Base-by-base conservation (phyloP, 2,113 vertebrate species). In the Thryonomys swinderianus region DNA sequence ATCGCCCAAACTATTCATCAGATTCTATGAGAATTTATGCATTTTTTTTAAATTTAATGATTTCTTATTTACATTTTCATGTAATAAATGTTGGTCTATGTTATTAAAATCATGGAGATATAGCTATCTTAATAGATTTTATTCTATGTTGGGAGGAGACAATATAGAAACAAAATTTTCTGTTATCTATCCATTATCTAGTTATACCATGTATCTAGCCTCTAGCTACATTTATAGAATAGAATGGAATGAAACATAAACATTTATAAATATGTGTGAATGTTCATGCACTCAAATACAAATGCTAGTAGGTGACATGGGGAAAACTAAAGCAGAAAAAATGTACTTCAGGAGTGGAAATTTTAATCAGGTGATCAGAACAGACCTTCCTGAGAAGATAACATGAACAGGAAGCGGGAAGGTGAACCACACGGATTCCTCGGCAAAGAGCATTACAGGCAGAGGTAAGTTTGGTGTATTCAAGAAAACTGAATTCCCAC, bases 271-370 rank as follows among this genome's bases (percentile, higher is more conserved):
- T 64, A n/a, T 45, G 37, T 51, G 21, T 51, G 81, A 25, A 55
- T 76, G n/a, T 23, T 34, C 57, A 32, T 42, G 76, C 85, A 85
- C 42, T 85, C 71, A 79, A 92, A 83, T 79, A 78, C 32, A 5
- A 69, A 45, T 79, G 40, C 11, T 59, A 74, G 61, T 61, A 80
- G 90, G 12, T 17, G 0, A 14, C 51, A 32, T 30, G 37, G 27
- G 64, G 69, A 61, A 48, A 90, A 66, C 14, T 67, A 48, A 79
- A 79, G 14, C 27, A 83, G 45, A 12, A 34, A 79, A 94, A 66
- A 3, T 42, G 1, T 62, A 51, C 12, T 3, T 30, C 3, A 7
- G 23, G 11, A 1, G 6, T 23, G 17, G 2, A 37, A 79, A n/a
- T 91, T 86, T 88, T 71, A 64, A 79, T 78, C 20, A 57, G 10